phyloP scores from a whole-genome alignment of 2,797 vertebrate species.

The Hemitrygon akajei region DNA sequence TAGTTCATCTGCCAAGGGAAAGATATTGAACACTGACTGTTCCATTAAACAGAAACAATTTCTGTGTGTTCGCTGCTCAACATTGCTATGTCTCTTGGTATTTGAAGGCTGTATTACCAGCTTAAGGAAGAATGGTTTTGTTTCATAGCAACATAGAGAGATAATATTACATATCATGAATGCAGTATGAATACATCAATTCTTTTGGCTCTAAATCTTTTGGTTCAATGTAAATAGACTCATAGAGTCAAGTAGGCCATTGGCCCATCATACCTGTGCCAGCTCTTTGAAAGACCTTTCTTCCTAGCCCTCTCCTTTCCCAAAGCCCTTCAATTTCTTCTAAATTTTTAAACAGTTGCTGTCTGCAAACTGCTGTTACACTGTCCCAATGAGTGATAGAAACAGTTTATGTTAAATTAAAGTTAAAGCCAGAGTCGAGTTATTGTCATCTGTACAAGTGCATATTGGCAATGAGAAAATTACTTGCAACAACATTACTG shows the following conservation, averaged over 20 bases:
- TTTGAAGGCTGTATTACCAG: background rate
- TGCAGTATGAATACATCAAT: background rate
- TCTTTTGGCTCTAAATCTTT: background rate
- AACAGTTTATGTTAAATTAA: background rate
- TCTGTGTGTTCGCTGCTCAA: background rate
- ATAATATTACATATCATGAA: background rate
- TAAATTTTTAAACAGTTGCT: background rate
- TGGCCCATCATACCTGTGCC: background rate
- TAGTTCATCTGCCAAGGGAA: conserved; percentile 15
- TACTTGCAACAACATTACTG: too few relatives aligned
- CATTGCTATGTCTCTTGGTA: background rate
- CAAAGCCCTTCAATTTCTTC: background rate
- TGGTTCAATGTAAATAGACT: background rate
- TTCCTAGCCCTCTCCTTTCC: background rate
- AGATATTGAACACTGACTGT: background rate
- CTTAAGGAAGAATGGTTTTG: background rate
- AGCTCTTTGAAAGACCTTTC: background rate
- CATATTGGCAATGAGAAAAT: too few relatives aligned
- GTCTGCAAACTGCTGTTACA: background rate
- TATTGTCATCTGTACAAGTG: too few relatives aligned
- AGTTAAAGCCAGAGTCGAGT: too few relatives aligned
- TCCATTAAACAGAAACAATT: conserved; percentile 10
- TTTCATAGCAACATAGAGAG: background rate
- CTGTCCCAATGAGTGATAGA: too few relatives aligned
- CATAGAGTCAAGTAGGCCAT: background rate